A percentile compares a stretch with the other conserved stretches of the same genome.
Conservation (phyloP, 2,888 invertebrate species). For the Microplitis deprimator region DNA sequence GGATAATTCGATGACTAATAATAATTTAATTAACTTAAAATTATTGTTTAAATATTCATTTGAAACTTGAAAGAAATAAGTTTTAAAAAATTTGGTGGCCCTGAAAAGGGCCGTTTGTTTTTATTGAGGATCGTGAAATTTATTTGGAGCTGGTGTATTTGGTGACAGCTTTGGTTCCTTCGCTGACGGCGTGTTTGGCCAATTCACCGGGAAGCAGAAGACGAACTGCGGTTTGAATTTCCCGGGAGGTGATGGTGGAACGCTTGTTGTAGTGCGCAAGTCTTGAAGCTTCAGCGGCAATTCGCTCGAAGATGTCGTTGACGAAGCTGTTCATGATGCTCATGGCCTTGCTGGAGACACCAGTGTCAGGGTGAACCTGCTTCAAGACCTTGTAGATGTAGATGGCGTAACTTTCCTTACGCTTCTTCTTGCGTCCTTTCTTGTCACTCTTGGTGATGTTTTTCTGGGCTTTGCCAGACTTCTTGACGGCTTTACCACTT, state of each 20-base stretch:
- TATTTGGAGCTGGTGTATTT: conserved; percentile 45
- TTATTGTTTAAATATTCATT: too few relatives aligned
- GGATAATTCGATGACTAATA: too few relatives aligned
- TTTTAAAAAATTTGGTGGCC: conserved; percentile 29
- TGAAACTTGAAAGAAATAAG: background rate
- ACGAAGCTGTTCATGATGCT: conserved; percentile 74
- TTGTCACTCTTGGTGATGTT: conserved; percentile 69
- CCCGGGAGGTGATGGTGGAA: conserved; percentile 41
- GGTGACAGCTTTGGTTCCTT: conserved; percentile 41
- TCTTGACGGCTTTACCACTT: conserved; percentile 72
- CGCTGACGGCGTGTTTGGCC: conserved; percentile 39
- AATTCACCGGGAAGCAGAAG: conserved; percentile 38
- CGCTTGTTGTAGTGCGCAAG: conserved; percentile 58
- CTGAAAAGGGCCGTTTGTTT: conserved; percentile 40
- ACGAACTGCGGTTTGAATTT: conserved; percentile 44
- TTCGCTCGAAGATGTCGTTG: conserved; percentile 62
- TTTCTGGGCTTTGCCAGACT: conserved; percentile 71
- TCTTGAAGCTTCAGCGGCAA: conserved; percentile 59
- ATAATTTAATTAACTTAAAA: too few relatives aligned
- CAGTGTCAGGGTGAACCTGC: conserved; percentile 74
- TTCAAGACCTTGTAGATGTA: conserved; percentile 75
- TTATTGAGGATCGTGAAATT: background rate
- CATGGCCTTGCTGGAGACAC: conserved; percentile 74
- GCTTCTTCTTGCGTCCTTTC: conserved; percentile 69
- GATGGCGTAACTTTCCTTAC: conserved; percentile 70